A percentile compares a stretch with the other conserved stretches of the same genome.
Conservation (phyloP, 2,797 vertebrate species). For the Potorous gilbertii region DNA sequence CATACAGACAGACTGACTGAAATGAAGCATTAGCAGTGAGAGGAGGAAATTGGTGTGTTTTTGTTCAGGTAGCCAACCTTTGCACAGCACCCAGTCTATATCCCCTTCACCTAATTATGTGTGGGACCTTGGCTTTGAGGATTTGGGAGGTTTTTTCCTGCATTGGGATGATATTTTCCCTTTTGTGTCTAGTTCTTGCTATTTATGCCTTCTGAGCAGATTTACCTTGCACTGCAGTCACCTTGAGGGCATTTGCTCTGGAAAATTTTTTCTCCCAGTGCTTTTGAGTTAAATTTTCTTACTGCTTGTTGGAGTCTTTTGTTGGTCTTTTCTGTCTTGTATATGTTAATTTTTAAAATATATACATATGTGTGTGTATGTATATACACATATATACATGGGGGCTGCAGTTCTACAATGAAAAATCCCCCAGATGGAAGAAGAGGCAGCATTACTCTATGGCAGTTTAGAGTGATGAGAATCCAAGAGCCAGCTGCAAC, state of each 20-base stretch:
- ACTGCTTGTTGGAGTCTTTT: background rate
- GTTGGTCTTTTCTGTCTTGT: background rate
- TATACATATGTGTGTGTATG: rapidly evolving
- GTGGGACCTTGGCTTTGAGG: background rate
- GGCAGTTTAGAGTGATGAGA: background rate
- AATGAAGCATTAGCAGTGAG: background rate
- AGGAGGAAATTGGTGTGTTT: background rate
- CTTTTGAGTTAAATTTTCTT: background rate
- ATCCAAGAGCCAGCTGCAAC: background rate
- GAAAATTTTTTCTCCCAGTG: background rate
- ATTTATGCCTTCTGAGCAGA: background rate
- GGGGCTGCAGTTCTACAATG: background rate
- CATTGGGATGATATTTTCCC: background rate
- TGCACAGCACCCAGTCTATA: background rate
- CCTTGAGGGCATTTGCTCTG: background rate
- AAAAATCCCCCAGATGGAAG: background rate
- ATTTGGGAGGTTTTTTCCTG: background rate
- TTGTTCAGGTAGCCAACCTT: background rate
- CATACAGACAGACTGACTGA: too few relatives aligned
- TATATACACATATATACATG: background rate
- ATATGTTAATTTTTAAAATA: background rate
- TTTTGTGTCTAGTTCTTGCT: background rate
- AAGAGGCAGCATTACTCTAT: background rate
- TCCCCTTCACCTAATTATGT: background rate
- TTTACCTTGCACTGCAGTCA: background rate